phyloP scores from a whole-genome alignment of 1,140 invertebrate genomes.

The Zaprionus vittiger region DNA sequence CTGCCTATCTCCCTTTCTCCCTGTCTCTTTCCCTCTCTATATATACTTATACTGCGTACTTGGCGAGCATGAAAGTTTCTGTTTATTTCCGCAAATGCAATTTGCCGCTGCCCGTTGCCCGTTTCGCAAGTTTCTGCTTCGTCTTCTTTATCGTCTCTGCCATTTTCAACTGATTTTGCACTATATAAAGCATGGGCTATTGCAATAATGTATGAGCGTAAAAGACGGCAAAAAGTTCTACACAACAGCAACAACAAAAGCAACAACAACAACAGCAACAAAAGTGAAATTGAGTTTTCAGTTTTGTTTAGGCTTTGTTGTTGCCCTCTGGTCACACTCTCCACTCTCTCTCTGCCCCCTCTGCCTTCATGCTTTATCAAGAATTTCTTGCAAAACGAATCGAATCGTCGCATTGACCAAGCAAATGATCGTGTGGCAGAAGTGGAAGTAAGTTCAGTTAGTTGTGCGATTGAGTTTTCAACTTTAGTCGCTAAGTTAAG shows the following conservation, averaged over 20 bases:
- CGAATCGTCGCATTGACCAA: constrained; percentile 21
- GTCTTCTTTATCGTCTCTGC: constrained; percentile 72
- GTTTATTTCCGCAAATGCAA: constrained; percentile 83
- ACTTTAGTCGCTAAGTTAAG: background rate
- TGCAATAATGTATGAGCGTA: constrained; percentile 67
- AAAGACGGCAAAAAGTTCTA: constrained; percentile 58
- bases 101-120: constrained; percentile 62
- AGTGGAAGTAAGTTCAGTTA: constrained; percentile 3
- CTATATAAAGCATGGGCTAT: constrained; percentile 79
- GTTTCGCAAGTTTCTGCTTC: constrained; percentile 48
- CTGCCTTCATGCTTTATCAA: background rate
- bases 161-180: constrained; percentile 81
- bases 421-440: constrained; percentile 18
- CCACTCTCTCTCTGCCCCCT: background rate
- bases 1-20: background rate
- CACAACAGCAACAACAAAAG: constrained; percentile 16
- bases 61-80: constrained; percentile 73
- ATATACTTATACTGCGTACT: constrained; percentile 40
- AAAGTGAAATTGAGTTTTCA: constrained; percentile 79
- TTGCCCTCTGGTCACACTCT: background rate
- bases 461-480: constrained; percentile 1
- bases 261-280: constrained; percentile 33
- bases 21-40: constrained; percentile 3
- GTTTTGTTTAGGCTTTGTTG: constrained; percentile 60
- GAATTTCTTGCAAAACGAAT: constrained; percentile 1